phyloP scores from a whole-genome alignment of 2,797 vertebrate genomes.

The Remorina albescens region DNA sequence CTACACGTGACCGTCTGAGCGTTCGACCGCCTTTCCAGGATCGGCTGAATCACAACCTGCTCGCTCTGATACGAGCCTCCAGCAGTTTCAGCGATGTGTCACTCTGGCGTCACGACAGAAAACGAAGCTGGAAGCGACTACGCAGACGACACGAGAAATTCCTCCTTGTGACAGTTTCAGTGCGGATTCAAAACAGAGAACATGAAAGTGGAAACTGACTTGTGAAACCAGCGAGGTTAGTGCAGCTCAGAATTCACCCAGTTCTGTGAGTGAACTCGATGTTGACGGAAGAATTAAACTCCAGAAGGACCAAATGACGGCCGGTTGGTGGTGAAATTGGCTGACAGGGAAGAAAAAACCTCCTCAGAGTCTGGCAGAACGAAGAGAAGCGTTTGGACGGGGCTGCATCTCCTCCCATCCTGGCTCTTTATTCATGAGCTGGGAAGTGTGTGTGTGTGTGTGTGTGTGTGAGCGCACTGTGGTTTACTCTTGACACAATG shows the following conservation, averaged over 20 bases:
- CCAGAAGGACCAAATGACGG: constrained; percentile 20
- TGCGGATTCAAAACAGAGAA: too few species aligned
- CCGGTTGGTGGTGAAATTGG: constrained; percentile 12
- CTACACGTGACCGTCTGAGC: too few species aligned
- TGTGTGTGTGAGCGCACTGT: constrained; percentile 14
- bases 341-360: constrained; percentile 1
- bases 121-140: too few species aligned
- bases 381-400: not conserved
- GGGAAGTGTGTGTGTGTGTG: constrained; percentile 9
- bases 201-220: not conserved
- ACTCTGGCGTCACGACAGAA: too few species aligned
- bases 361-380: constrained; percentile 11
- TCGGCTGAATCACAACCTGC: too few species aligned
- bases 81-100: too few species aligned
- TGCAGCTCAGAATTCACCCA: not conserved
- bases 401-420: constrained; percentile 23
- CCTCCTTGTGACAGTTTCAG: too few species aligned
- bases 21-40: too few species aligned
- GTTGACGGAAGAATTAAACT: constrained; percentile 31
- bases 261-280: constrained; percentile 1
- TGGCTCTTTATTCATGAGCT: not conserved
- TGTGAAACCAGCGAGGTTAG: not conserved
- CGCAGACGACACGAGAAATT: too few species aligned
- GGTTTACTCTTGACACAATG: constrained; percentile 63
- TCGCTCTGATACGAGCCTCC: too few species aligned